These are phyloP conservation scores for Marasmarcha lunaedactyla DNA, from an alignment of 2,888 invertebrate genomes.

Conservation along the genomic window DNA sequence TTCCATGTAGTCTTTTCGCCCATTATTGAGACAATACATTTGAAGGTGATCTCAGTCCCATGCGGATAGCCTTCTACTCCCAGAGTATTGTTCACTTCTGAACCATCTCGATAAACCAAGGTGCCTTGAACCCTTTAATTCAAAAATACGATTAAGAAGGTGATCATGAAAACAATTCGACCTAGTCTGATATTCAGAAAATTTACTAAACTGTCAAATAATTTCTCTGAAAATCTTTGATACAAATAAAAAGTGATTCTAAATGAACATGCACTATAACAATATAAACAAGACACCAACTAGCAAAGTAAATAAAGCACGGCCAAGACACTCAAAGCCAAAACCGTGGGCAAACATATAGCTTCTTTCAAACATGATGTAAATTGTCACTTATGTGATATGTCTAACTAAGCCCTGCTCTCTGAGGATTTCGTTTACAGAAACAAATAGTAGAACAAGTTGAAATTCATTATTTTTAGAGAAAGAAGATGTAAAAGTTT, in stretches of 20 bases:
- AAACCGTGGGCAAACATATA: constrained; percentile 47
- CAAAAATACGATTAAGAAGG: constrained; percentile 5
- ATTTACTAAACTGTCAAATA: background rate
- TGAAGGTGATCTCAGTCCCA: constrained; percentile 85
- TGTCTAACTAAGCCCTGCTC: constrained; percentile 50
- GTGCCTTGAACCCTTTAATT: constrained; percentile 79
- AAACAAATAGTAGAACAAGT: background rate
- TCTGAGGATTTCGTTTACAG: constrained; percentile 45
- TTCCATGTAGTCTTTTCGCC: constrained; percentile 88
- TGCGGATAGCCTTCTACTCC: constrained; percentile 79
- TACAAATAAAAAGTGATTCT: background rate
- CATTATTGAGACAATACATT: constrained; percentile 84
- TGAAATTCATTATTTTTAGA: background rate
- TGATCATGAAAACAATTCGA: constrained; percentile 1
- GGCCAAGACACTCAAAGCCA: constrained; percentile 63
- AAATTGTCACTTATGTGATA: constrained; percentile 16
- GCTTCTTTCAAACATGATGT: constrained; percentile 31
- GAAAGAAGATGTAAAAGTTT: background rate
- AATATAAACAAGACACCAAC: constrained; percentile 11
- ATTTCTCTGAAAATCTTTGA: background rate
- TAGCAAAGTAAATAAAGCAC: constrained; percentile 55
- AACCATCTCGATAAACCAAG: constrained; percentile 79
- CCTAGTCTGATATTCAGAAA: background rate
- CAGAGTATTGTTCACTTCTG: constrained; percentile 74
- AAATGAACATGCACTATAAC: constrained; percentile 43